phyloP scores from a whole-genome alignment of 2,113 vertebrate genomes.

The Brienomyrus brachyistius region DNA sequence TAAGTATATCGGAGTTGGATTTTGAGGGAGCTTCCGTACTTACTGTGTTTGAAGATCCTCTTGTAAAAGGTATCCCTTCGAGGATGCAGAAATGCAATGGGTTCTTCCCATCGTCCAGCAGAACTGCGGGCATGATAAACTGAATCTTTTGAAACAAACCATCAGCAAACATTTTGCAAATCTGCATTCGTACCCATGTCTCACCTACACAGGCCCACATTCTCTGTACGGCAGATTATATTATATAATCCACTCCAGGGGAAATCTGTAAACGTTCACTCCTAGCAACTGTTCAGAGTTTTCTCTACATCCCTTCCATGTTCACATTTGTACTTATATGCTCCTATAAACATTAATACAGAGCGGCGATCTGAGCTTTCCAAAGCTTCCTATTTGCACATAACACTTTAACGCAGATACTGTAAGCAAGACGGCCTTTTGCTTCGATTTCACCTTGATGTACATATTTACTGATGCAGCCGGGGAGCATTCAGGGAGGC shows the following conservation, averaged over 20 bases:
- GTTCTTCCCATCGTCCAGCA: background rate
- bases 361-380: background rate
- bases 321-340: background rate
- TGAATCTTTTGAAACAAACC: background rate
- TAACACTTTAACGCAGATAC: conserved; percentile 59
- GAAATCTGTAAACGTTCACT: background rate
- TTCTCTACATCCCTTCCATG: background rate
- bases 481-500: conserved; percentile 24
- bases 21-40: conserved; percentile 38
- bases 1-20: conserved; percentile 35
- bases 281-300: background rate
- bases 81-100: background rate
- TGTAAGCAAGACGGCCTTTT: conserved; percentile 41
- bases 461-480: conserved; percentile 37
- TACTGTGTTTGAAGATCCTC: conserved; percentile 44
- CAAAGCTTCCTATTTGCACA: conserved; percentile 42
- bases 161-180: background rate
- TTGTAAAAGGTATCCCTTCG: background rate
- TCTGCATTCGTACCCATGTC: background rate
- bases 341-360: background rate
- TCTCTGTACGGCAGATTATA: background rate
- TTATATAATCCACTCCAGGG: background rate
- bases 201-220: background rate
- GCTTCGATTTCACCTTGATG: conserved; percentile 35
- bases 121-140: background rate